Conservation (phyloP, 92 coral and sea anemone genomes). For the Siderastrea radians region DNA sequence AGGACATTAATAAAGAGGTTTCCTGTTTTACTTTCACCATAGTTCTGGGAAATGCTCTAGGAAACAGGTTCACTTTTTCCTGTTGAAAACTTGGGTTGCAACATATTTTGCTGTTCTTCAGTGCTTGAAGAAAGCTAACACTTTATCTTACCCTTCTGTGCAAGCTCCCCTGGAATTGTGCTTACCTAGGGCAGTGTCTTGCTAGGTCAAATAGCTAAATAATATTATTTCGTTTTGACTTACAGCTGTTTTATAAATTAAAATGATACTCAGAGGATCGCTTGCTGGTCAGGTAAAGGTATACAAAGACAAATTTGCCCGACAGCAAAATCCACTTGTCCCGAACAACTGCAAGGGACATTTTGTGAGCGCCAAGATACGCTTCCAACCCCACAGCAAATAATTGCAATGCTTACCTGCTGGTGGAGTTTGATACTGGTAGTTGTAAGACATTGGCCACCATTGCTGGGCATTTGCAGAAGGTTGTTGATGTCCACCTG, state of each 20-base stretch:
- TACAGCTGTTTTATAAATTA: too few species aligned
- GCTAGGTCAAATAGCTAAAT: too few species aligned
- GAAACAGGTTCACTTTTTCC: neutral
- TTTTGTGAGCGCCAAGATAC: neutral
- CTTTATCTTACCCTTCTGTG: too few species aligned
- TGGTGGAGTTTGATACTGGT: conserved; percentile 79
- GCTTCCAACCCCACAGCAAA: neutral
- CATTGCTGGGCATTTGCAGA: conserved; percentile 85
- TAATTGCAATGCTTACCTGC: conserved; percentile 74
- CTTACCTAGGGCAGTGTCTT: too few species aligned
- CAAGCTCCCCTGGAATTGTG: too few species aligned
- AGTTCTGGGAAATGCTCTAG: neutral
- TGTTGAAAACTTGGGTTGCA: neutral
- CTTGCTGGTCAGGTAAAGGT: neutral
- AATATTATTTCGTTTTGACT: too few species aligned
- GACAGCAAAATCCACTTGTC: neutral
- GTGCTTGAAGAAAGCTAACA: too few species aligned
- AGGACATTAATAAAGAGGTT: neutral
- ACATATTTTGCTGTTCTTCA: neutral
- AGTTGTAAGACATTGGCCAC: conserved; percentile 98
- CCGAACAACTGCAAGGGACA: neutral
- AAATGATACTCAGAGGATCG: neutral
- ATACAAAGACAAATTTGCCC: neutral
- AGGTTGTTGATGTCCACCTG: conserved; percentile 86
- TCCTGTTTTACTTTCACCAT: neutral